Conservation (phyloP, 23 tunicate species). For the Ciona savignyi region DNA sequence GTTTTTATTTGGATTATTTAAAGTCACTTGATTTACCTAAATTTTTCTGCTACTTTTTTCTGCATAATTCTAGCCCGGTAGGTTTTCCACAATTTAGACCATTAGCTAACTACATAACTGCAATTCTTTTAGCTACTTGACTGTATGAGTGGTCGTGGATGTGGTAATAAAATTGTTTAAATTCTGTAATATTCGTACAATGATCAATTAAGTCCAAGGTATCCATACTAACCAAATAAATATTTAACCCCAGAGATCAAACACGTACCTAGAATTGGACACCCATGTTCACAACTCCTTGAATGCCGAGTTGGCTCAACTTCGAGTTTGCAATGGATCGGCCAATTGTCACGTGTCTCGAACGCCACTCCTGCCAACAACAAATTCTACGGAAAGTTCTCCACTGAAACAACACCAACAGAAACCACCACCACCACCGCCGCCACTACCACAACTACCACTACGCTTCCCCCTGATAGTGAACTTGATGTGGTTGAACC, state of each 20-base stretch:
- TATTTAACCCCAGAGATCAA: slow-evolving; percentile 21
- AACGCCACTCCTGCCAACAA: neutral
- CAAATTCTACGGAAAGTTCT: neutral
- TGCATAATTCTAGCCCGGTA: too few relatives aligned
- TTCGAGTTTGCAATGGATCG: slow-evolving; percentile 66
- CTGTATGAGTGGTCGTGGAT: too few relatives aligned
- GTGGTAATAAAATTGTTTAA: too few relatives aligned
- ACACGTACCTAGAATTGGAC: slow-evolving; percentile 24
- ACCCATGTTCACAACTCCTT: slow-evolving; percentile 11
- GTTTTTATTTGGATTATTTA: too few relatives aligned
- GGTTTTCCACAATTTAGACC: too few relatives aligned
- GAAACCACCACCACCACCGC: slow-evolving; percentile 1
- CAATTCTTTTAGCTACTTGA: too few relatives aligned
- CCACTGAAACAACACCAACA: neutral
- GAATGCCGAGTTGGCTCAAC: slow-evolving; percentile 40
- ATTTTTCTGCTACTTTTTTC: too few relatives aligned
- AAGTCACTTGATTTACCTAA: too few relatives aligned
- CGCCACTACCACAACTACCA: slow-evolving; percentile 3
- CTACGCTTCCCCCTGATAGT: neutral
- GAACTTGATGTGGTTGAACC: neutral
- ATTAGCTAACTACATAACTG: too few relatives aligned
- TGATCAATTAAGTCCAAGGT: too few relatives aligned
- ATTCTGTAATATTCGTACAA: too few relatives aligned
- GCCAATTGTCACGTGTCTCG: slow-evolving; percentile 44
- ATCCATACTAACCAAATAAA: too few relatives aligned